A percentile compares a stretch with the other conserved stretches of the same genome.
These are phyloP conservation scores for Nomada lathburiana DNA, from an alignment of 2,888 invertebrate species.

Conservation along the genomic window DNA sequence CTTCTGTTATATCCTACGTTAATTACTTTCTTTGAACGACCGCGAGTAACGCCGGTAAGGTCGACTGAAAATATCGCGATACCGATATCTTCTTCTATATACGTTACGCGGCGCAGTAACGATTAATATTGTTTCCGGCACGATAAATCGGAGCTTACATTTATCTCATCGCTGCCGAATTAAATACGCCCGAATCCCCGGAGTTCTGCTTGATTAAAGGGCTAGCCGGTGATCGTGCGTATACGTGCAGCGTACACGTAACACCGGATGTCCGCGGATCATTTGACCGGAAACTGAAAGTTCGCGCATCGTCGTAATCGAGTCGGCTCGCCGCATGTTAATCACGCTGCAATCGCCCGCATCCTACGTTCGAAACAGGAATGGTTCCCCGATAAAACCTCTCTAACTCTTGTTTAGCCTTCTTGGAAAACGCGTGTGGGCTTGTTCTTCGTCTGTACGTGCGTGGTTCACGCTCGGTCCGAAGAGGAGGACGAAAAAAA, in stretches of 20 bases:
- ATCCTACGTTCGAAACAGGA: slow-evolving; percentile 69
- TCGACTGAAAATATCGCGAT: slow-evolving; percentile 37
- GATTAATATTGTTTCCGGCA: slow-evolving; percentile 51
- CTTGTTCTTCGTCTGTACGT: slow-evolving; percentile 11
- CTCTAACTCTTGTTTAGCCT: slow-evolving; percentile 5
- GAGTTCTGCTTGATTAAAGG: slow-evolving; percentile 11
- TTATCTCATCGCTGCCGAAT: slow-evolving; percentile 45
- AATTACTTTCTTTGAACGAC: slow-evolving; percentile 6
- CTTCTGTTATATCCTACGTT: background rate
- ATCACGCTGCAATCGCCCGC: slow-evolving; percentile 74
- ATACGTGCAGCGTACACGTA: slow-evolving; percentile 8
- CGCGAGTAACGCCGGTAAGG: slow-evolving; percentile 14
- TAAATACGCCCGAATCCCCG: slow-evolving; percentile 8
- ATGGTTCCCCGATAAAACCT: slow-evolving; percentile 42
- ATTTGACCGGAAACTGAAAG: slow-evolving; percentile 82
- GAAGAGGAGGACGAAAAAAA: background rate
- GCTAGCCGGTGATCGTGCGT: background rate
- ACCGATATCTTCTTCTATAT: slow-evolving; percentile 32
- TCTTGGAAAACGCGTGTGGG: slow-evolving; percentile 18
- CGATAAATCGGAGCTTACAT: slow-evolving; percentile 32
- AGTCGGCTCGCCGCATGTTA: slow-evolving; percentile 70
- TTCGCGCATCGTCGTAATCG: slow-evolving; percentile 79
- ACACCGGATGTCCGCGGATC: slow-evolving; percentile 81
- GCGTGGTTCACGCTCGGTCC: background rate
- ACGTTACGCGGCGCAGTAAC: slow-evolving; percentile 2